Evolutionary conservation across 2,888 invertebrate genomes (phyloP).

Genomic region (Torymus texanus): DNA sequence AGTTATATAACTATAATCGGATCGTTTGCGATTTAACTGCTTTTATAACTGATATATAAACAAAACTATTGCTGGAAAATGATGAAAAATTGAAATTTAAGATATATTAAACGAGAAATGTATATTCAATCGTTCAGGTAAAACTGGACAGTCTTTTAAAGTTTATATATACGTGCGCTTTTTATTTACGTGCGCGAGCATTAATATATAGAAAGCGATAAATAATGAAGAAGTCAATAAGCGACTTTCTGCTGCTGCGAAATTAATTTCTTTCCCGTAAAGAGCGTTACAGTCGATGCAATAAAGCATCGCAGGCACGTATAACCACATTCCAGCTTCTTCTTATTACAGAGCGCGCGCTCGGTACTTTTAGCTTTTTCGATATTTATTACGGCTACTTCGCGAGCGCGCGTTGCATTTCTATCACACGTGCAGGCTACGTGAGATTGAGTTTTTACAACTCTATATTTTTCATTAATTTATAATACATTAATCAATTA

Average conservation of each 20-base stretch:
- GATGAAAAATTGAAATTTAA: too few relatives aligned
- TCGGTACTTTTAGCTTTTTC: conserved; percentile 24
- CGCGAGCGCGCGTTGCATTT: conserved; percentile 16
- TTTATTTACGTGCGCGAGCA: background rate
- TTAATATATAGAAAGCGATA: background rate
- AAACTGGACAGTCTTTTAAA: too few relatives aligned
- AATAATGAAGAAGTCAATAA: conserved; percentile 37
- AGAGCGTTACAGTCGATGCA: background rate
- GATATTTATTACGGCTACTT: conserved; percentile 44
- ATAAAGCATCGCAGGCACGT: conserved; percentile 18
- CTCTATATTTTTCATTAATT: too few relatives aligned
- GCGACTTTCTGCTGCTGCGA: background rate
- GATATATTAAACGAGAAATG: too few relatives aligned
- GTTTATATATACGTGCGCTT: background rate
- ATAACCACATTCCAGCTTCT: conserved; percentile 16
- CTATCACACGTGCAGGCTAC: background rate
- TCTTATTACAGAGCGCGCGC: background rate
- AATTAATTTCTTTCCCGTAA: conserved; percentile 32
- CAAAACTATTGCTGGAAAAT: background rate
- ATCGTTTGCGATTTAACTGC: background rate
- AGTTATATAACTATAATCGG: background rate
- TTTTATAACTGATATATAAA: too few relatives aligned
- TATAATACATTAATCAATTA: too few relatives aligned
- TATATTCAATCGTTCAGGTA: too few relatives aligned
- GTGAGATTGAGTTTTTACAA: background rate